Percentiles rank a stretch among this genome's conserved stretches.
phyloP scores from a whole-genome alignment of 1,140 invertebrate species.

The Orius laevigatus region DNA sequence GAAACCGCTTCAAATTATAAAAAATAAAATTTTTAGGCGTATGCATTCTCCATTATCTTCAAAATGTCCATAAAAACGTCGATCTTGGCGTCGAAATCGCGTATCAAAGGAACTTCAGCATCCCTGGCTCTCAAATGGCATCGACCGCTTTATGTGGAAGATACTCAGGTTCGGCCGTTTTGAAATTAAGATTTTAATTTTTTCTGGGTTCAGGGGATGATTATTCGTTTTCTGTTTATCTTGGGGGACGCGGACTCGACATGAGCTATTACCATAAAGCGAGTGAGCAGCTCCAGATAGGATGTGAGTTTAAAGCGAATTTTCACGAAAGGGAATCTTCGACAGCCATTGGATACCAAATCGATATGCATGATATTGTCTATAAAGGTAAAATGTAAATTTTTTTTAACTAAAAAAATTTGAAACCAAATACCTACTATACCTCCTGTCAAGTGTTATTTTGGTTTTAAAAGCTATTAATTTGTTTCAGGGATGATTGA shows the following conservation, averaged over 20 bases:
- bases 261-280: constrained; percentile 90
- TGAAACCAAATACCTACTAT: no score
- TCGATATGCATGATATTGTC: constrained; percentile 84
- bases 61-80: constrained; percentile 60
- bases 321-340: constrained; percentile 73
- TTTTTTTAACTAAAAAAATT: no score
- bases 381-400: constrained; percentile 57
- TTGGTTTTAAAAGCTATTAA: no score
- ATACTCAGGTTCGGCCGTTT: constrained; percentile 46
- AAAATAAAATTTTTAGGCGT: constrained; percentile 37
- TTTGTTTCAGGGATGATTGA: constrained; percentile 74
- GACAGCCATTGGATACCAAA: constrained; percentile 88
- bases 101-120: constrained; percentile 70
- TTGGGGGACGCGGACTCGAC: constrained; percentile 69
- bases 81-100: constrained; percentile 83
- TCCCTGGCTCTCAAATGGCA: constrained; percentile 76
- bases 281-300: constrained; percentile 74
- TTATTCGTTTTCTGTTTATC: constrained; percentile 43
- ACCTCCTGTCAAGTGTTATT: no score
- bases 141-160: constrained; percentile 66
- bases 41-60: constrained; percentile 78
- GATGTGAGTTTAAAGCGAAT: constrained; percentile 74
- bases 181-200: no score
- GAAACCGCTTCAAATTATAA: not conserved
- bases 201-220: constrained; percentile 15